Evolutionary conservation across 2,113 vertebrate genomes (phyloP).

Genomic region (Oryzias curvinotus): DNA sequence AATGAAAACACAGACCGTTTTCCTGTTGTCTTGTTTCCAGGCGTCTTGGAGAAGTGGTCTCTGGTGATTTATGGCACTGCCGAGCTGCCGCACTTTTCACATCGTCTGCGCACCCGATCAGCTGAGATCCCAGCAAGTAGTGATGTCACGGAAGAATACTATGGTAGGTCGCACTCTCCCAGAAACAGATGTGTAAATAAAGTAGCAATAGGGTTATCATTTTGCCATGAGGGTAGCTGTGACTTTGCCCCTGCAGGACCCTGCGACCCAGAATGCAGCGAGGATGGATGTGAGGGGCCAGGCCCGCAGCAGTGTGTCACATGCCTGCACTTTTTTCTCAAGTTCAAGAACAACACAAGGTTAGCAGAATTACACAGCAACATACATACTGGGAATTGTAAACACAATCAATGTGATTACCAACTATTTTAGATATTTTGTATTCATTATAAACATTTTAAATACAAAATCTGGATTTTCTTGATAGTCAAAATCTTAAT

Average conservation of each 20-base stretch:
- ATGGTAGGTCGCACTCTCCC: conserved; percentile 74
- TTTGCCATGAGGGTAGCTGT: conserved; percentile 14
- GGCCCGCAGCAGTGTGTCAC: conserved; percentile 90
- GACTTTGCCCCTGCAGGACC: conserved; percentile 77
- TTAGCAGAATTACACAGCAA: conserved; percentile 48
- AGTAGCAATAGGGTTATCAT: too few relatives aligned
- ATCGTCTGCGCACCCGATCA: conserved; percentile 80
- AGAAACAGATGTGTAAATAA: too few relatives aligned
- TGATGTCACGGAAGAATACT: conserved; percentile 86
- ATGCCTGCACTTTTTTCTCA: conserved; percentile 91
- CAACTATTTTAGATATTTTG: too few relatives aligned
- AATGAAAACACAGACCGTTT: conserved; percentile 16
- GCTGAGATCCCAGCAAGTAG: conserved; percentile 67
- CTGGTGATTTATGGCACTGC: conserved; percentile 93
- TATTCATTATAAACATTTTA: too few relatives aligned
- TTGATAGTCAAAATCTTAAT: too few relatives aligned
- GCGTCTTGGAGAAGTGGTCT: conserved; percentile 88
- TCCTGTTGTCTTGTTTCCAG: conserved; percentile 57
- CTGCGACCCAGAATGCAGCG: conserved; percentile 91
- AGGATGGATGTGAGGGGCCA: conserved; percentile 91
- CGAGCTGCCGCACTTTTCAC: conserved; percentile 80
- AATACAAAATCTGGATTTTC: too few relatives aligned
- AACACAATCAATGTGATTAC: too few relatives aligned
- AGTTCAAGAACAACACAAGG: conserved; percentile 95
- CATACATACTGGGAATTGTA: too few relatives aligned